Evolutionary conservation across 2,113 vertebrate species (phyloP).

Genomic region (Apteryx owenii): DNA sequence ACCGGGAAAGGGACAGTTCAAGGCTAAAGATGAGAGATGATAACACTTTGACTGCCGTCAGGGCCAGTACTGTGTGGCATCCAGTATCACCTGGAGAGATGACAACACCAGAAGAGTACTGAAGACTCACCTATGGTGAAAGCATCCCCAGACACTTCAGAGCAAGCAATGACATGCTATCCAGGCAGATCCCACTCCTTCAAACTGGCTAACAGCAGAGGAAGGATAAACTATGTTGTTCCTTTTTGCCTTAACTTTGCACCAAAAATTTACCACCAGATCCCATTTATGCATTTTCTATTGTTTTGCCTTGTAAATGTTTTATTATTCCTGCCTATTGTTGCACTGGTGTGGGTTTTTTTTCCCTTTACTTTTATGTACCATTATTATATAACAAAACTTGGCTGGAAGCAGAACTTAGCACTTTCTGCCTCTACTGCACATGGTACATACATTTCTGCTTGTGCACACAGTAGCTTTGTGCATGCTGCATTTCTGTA

Average conservation of each 20-base stretch:
- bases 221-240: background rate
- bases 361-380: background rate
- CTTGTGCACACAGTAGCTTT: background rate
- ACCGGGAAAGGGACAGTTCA: background rate
- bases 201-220: background rate
- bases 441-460: background rate
- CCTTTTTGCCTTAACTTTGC: background rate
- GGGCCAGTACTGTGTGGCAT: background rate
- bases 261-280: background rate
- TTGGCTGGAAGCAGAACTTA: background rate
- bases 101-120: background rate
- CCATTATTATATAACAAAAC: background rate
- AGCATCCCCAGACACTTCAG: background rate
- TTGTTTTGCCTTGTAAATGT: background rate
- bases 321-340: background rate
- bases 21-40: background rate
- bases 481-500: background rate
- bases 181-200: background rate
- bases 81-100: background rate
- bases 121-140: background rate
- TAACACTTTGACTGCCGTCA: background rate
- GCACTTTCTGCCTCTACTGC: background rate
- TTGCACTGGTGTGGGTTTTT: background rate
- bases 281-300: background rate
- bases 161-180: background rate